Evolutionary conservation across 2,888 invertebrate species (phyloP).

Genomic region (Homarus gammarus): DNA sequence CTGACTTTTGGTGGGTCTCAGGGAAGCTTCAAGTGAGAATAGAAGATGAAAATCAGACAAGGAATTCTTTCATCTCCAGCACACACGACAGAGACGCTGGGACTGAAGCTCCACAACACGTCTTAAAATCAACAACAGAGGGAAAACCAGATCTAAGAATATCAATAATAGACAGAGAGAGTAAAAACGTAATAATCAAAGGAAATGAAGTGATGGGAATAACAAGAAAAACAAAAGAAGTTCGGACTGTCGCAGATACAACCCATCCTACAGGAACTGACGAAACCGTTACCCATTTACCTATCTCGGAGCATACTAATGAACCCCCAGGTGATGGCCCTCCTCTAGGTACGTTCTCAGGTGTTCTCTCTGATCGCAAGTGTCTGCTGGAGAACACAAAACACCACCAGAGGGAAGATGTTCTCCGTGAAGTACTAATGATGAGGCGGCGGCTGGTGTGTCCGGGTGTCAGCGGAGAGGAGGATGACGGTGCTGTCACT

Average conservation of each 20-base stretch:
- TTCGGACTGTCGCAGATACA: background rate
- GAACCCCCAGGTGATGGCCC: background rate
- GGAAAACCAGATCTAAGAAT: too few relatives aligned
- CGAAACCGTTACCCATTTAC: background rate
- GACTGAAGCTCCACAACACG: background rate
- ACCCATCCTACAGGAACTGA: background rate
- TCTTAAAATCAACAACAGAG: too few relatives aligned
- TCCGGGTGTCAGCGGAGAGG: background rate
- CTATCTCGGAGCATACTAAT: background rate
- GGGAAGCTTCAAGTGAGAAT: background rate
- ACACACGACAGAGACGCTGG: background rate
- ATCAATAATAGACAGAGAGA: background rate
- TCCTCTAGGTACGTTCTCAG: background rate
- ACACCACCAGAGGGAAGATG: too few relatives aligned
- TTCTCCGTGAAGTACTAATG: too few relatives aligned
- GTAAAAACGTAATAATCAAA: background rate
- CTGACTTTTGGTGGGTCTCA: background rate
- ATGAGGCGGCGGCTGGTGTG: background rate
- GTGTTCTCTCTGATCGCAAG: background rate
- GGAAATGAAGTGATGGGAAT: background rate
- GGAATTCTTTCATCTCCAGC: background rate
- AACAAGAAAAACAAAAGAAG: background rate
- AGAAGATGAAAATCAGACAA: background rate
- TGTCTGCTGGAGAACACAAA: background rate
- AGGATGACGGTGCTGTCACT: constrained; percentile 8